Evolutionary conservation across 2,113 vertebrate species (phyloP).

Genomic region (Cyphomyrus discorhynchus): DNA sequence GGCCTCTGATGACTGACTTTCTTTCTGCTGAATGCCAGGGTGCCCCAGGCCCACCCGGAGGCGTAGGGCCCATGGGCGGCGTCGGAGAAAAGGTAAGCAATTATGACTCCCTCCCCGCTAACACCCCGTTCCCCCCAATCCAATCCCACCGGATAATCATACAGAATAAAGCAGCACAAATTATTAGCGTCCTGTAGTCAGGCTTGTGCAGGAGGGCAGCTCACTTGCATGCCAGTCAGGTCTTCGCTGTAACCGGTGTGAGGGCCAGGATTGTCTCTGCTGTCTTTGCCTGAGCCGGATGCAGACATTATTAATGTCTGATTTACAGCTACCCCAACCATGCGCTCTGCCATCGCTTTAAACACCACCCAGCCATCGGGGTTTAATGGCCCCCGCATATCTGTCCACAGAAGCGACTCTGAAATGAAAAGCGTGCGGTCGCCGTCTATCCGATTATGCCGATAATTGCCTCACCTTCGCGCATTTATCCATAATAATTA

Average conservation of each 20-base stretch:
- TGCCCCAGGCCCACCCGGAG: constrained; percentile 86
- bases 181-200: not conserved
- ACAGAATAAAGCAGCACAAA: not conserved
- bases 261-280: not conserved
- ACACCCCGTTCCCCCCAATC: not conserved
- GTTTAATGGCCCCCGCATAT: not conserved
- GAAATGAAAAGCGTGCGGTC: not conserved
- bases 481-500: not conserved
- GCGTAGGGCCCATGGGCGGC: constrained; percentile 78
- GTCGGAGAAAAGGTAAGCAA: constrained; percentile 86
- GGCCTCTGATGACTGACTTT: not conserved
- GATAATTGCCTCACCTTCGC: not conserved
- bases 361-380: not conserved
- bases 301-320: constrained; percentile 7
- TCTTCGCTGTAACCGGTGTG: not conserved
- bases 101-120: not conserved
- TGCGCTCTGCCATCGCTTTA: not conserved
- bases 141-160: not conserved
- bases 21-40: constrained; percentile 60
- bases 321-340: not conserved
- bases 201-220: not conserved
- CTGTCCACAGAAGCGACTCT: not conserved
- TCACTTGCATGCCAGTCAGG: not conserved
- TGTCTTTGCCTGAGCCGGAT: not conserved
- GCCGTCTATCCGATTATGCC: not conserved